Evolutionary conservation across 2,797 vertebrate genomes (phyloP).

Genomic region (Linurgus olivaceus): DNA sequence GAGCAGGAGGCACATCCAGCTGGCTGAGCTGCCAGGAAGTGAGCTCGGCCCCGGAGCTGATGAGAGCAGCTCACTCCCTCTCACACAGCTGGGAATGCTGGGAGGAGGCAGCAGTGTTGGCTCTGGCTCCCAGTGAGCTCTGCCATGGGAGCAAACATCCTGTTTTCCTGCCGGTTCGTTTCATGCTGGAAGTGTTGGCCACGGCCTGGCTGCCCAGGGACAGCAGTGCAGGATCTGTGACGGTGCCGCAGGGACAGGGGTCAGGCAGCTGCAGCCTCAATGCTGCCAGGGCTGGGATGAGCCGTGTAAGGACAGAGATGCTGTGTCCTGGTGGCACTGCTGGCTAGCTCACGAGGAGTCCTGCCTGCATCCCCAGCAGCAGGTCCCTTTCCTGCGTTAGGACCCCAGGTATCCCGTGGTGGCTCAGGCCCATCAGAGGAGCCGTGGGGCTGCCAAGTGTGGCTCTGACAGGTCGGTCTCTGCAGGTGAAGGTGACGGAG

Average conservation of each 20-base stretch:
- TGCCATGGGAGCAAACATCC: conserved; percentile 9
- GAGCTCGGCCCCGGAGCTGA: neutral
- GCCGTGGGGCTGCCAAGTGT: fast-evolving
- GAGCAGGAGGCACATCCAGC: neutral
- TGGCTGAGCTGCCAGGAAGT: neutral
- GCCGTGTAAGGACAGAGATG: neutral
- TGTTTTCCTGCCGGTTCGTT: neutral
- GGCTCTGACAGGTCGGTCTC: neutral
- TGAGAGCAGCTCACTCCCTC: neutral
- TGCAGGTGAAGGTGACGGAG: conserved; percentile 90
- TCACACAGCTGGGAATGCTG: neutral
- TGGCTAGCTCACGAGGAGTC: fast-evolving
- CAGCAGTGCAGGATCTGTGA: neutral
- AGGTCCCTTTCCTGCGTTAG: fast-evolving
- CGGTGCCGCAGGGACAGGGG: fast-evolving
- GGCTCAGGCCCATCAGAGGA: fast-evolving
- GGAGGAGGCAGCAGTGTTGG: neutral
- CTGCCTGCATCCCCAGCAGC: neutral
- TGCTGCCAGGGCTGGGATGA: neutral
- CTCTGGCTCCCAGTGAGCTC: neutral
- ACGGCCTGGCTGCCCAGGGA: neutral
- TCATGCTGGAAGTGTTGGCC: neutral
- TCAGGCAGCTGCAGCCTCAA: neutral
- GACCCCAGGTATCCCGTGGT: fast-evolving
- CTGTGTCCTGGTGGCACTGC: neutral